These are phyloP conservation scores for Bruchidius siliquastri DNA, from an alignment of 2,888 invertebrate species.

Conservation along the genomic window DNA sequence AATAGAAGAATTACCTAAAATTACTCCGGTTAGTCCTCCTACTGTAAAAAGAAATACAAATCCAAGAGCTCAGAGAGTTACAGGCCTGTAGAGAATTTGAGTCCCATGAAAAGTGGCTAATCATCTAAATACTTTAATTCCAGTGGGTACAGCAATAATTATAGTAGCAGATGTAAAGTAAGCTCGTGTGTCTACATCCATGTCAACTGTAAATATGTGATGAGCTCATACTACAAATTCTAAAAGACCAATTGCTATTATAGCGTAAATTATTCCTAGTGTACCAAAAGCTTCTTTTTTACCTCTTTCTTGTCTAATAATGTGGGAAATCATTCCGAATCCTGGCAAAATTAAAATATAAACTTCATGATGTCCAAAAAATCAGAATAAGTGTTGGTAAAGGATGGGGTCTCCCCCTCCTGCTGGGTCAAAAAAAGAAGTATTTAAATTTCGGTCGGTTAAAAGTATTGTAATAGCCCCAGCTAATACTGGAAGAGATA, in stretches of 20 bases:
- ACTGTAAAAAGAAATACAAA: slow-evolving; percentile 76
- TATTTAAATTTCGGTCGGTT: slow-evolving; percentile 76
- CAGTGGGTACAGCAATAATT: slow-evolving; percentile 82
- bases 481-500: slow-evolving; percentile 72
- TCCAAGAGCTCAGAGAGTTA: slow-evolving; percentile 64
- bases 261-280: slow-evolving; percentile 49
- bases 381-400: slow-evolving; percentile 82
- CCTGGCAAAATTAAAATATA: slow-evolving; percentile 82
- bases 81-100: slow-evolving; percentile 55
- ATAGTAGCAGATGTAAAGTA: slow-evolving; percentile 81
- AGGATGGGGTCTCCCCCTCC: slow-evolving; percentile 78
- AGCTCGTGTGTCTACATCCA: slow-evolving; percentile 79
- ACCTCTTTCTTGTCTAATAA: slow-evolving; percentile 68
- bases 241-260: slow-evolving; percentile 73
- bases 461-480: slow-evolving; percentile 76
- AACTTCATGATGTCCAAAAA: slow-evolving; percentile 84
- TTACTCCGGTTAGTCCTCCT: slow-evolving; percentile 65
- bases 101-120: slow-evolving; percentile 65
- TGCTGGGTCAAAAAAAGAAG: slow-evolving; percentile 74
- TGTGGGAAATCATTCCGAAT: slow-evolving; percentile 77
- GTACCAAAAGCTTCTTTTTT: slow-evolving; percentile 14
- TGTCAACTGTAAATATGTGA: slow-evolving; percentile 80
- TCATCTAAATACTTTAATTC: slow-evolving; percentile 81
- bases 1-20: slow-evolving; percentile 70
- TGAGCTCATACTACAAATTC: slow-evolving; percentile 83